These are phyloP conservation scores for Aporrectodea caliginosa DNA, from an alignment of 1,140 invertebrate genomes.

Conservation along the genomic window DNA sequence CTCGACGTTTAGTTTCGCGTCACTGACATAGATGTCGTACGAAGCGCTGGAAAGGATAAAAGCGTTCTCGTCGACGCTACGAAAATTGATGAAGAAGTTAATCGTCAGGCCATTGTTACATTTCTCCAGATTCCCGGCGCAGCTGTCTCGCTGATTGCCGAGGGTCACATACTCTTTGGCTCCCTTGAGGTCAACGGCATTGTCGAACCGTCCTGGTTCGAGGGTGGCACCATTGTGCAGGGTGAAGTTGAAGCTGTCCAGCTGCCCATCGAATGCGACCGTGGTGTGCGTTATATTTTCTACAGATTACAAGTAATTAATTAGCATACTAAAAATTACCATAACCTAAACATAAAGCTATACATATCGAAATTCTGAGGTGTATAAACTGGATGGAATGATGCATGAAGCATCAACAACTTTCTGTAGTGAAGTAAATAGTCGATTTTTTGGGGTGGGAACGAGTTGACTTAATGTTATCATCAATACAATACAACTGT, in stretches of 20 bases:
- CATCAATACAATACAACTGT: no score
- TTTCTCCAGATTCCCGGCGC: constrained; percentile 48
- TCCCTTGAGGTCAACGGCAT: constrained; percentile 35
- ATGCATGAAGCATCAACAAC: no score
- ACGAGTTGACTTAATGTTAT: no score
- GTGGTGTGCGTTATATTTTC: constrained; percentile 21
- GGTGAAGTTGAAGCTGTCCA: constrained; percentile 2
- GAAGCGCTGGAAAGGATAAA: constrained; percentile 46
- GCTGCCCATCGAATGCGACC: constrained; percentile 22
- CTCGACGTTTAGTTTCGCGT: constrained; percentile 41
- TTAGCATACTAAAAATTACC: no score
- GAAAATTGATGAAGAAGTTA: constrained; percentile 45
- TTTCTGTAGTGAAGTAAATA: no score
- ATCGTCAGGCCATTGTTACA: constrained; percentile 51
- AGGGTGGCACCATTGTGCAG: constrained; percentile 18
- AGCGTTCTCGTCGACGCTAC: constrained; percentile 36
- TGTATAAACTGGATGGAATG: no score
- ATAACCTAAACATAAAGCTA: no score
- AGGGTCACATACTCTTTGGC: constrained; percentile 46
- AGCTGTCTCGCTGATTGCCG: constrained; percentile 42
- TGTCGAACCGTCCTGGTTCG: constrained; percentile 12
- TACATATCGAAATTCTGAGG: no score
- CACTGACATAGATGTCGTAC: constrained; percentile 44
- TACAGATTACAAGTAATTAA: no score
- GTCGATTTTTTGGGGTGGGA: no score